Conservation (phyloP, 2,888 invertebrate species). For the Gerris lacustris region DNA sequence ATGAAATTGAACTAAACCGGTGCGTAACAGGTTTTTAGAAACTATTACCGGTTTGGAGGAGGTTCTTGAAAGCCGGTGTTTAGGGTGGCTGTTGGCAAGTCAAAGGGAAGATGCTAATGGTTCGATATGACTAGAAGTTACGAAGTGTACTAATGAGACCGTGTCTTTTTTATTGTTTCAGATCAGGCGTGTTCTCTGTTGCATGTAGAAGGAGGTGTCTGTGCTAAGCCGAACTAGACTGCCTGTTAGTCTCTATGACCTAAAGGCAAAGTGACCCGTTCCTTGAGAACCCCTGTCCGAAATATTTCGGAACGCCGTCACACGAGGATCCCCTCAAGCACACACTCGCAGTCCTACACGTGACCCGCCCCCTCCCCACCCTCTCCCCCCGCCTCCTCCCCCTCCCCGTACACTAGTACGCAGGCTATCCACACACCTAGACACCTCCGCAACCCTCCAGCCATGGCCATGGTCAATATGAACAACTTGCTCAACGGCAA, state of each 20-base stretch:
- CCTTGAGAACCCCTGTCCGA: neutral
- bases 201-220: too few relatives aligned
- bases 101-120: too few relatives aligned
- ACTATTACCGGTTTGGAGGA: too few relatives aligned
- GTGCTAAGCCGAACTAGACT: neutral
- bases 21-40: too few relatives aligned
- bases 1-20: too few relatives aligned
- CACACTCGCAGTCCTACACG: slow-evolving; percentile 8
- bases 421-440: neutral
- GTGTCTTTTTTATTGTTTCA: too few relatives aligned
- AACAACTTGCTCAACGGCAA: slow-evolving; percentile 94
- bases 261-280: neutral
- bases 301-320: too few relatives aligned
- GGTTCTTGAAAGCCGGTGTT: too few relatives aligned
- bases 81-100: too few relatives aligned
- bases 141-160: too few relatives aligned
- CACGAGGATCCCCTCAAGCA: neutral
- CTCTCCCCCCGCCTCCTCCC: neutral
- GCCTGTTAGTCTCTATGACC: neutral
- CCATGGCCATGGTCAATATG: slow-evolving; percentile 86
- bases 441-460: slow-evolving; percentile 10
- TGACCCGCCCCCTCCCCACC: slow-evolving; percentile 14
- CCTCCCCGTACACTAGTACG: slow-evolving; percentile 1
- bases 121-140: too few relatives aligned
- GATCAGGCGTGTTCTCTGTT: too few relatives aligned